Evolutionary conservation across 2,113 vertebrate species (phyloP).

Genomic region (Smithornis capensis): DNA sequence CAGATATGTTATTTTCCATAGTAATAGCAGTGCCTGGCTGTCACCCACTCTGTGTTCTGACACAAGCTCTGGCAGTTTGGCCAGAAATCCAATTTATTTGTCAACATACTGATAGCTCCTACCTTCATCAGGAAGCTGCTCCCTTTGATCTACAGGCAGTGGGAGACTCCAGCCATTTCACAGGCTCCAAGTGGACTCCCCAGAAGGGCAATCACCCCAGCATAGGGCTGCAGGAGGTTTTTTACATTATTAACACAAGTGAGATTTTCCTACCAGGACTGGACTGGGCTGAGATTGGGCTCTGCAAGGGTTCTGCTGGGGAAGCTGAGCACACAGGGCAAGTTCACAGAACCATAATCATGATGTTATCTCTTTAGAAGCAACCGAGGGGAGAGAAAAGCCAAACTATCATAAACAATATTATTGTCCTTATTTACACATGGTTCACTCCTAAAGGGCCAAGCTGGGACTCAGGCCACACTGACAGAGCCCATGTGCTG

Average conservation of each 20-base stretch:
- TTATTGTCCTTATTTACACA: not conserved
- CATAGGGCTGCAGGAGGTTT: not conserved
- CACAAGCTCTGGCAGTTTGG: not conserved
- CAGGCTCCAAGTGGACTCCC: not conserved
- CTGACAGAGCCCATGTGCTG: rapidly evolving
- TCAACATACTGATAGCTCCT: not conserved
- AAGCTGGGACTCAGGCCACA: not conserved
- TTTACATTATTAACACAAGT: not conserved
- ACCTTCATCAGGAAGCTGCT: not conserved
- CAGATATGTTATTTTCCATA: not conserved
- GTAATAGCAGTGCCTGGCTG: not conserved
- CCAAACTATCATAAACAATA: not conserved
- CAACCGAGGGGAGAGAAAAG: not conserved
- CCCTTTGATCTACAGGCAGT: not conserved
- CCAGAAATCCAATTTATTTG: not conserved
- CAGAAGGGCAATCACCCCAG: not conserved
- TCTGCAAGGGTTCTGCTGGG: not conserved
- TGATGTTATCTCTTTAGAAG: not conserved
- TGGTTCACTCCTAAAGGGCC: not conserved
- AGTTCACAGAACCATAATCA: rapidly evolving
- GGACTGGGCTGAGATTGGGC: not conserved
- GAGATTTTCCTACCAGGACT: not conserved
- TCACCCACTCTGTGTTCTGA: not conserved
- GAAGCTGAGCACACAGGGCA: not conserved
- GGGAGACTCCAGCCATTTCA: not conserved